Conservation (phyloP, 2,797 vertebrate genomes). For the Tenualosa thibaudeaui region DNA sequence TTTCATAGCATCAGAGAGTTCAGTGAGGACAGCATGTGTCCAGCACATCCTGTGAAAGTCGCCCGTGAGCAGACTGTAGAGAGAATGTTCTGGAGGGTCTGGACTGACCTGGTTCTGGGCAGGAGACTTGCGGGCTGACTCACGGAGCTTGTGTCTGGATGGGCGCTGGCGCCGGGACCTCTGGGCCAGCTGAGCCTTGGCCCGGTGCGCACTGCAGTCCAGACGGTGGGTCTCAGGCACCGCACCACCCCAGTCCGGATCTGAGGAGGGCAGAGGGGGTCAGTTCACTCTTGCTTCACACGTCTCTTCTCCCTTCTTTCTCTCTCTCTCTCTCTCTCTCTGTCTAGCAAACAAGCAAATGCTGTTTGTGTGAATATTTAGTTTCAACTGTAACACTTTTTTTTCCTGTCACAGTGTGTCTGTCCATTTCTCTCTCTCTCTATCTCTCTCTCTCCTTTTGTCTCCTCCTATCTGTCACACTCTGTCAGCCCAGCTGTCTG, state of each 20-base stretch:
- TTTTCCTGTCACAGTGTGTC: neutral
- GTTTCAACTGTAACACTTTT: too few species aligned
- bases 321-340: neutral
- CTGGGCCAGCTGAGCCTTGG: constrained; percentile 87
- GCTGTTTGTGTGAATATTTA: too few species aligned
- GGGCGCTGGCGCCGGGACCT: constrained; percentile 88
- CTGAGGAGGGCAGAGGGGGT: constrained; percentile 30
- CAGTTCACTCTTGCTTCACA: neutral
- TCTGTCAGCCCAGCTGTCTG: too few species aligned
- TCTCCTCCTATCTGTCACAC: too few species aligned
- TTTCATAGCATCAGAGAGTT: neutral
- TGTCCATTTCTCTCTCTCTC: neutral
- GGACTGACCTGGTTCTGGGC: constrained; percentile 62
- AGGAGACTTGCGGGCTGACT: constrained; percentile 69
- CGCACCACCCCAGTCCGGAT: constrained; percentile 78
- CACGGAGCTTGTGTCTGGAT: constrained; percentile 85
- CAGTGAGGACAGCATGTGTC: neutral
- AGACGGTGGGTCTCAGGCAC: constrained; percentile 83
- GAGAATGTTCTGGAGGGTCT: neutral
- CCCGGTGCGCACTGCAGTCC: constrained; percentile 87
- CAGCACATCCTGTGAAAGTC: neutral
- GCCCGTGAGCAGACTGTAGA: neutral
- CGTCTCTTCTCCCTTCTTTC: neutral
- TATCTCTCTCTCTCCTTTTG: neutral
- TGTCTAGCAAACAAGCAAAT: neutral